Evolutionary conservation across 2,797 vertebrate species (phyloP), one percentile per base, ranked within the genome.

Genomic region (Cephalopachus bancanus): DNA sequence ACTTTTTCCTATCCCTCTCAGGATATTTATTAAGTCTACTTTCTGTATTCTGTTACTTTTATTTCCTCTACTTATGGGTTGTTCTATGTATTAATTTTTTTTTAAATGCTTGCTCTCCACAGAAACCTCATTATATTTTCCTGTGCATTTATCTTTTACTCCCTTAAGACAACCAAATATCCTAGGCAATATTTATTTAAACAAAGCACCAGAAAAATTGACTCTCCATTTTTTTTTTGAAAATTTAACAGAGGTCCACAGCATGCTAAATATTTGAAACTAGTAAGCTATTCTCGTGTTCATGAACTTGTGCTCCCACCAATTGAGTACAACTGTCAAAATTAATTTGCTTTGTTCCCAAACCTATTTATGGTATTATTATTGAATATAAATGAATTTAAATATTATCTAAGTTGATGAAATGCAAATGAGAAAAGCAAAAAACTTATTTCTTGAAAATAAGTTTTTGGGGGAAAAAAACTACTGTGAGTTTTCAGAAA

Each of bases 401-500:
- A 86, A 95, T 60, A 79, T n/a, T 75, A 57, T 28, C 2, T 60
- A 94, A 72, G 10, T 20, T 14, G 26, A 55, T 74, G 19, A 80
- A 22, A 60, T 67, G 55, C 7, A 80, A 89, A 67, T 26, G 12
- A 60, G 49, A 72, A 92, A 65, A 83, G 15, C 19, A 30, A 17
- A 83, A 76, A 53, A 24, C 2, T 16, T 69, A 53, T 71, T 89
- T 22, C 37, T 85, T 49, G 19, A 89, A 74, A 86, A 79, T 22
- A 89, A 87, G 24, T 22, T 72, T 81, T 30, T 1, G 37, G 7
- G 7, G 8, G 10, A 19, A 90, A 55, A 62, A 28, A 81, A 4
- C 57, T 71, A 57, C 69, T 60, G 8, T 89, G 53, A 89, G 69
- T 49, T 90, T 89, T 75, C 22, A 86, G 81, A 80, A 87, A 86